Evolutionary conservation across 2,113 vertebrate species (phyloP), one percentile per base, ranked within the genome.

Genomic region (Actinemys pallida): DNA sequence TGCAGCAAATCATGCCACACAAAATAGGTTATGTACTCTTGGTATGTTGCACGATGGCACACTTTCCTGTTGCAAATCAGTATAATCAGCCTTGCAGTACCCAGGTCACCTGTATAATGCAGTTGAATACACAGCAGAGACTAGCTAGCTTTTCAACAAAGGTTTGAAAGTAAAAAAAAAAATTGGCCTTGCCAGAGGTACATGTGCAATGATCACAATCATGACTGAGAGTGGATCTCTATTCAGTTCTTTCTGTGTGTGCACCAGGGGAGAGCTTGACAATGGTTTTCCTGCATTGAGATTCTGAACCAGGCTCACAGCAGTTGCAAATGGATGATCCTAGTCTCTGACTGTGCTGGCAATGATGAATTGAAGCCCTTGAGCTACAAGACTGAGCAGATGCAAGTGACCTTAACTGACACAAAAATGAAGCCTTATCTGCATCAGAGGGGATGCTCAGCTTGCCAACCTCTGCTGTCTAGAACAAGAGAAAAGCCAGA

Each of bases 321-420:
- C 62, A 87, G 35, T 17, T 78, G 86, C 76, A 87, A 92, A 96
- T 5, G 35, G 93, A 94, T 95, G 90, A 89, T 89, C 89, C n/a
- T 16, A 59, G 84, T 83, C 94, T 84, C 84, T 54, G 86, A 12
- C 87, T 84, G 86, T 92, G 80, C 90, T 91, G 89, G 91, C 87
- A 84, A 1, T 96, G 96, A 96, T 93, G 93, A 88, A 96, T 96
- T 93, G 93, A 97, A 96, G 76, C 95, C 90, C 96, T 89, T 97
- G 96, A 95, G 95, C 86, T 81, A 93, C 9, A 35, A 85, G 89
- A 84, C 54, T 83, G 89, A 96, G 81, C 87, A 96, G 92, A 90
- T 92, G 50, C 50, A 91, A 80, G 86, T 93, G 95, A 97, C 96
- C 96, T 97, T 90, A 94, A 82, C 84, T 95, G 94, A 88, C 81